A percentile compares a stretch with the other conserved stretches of the same genome.
These are phyloP conservation scores for Stigmatopora nigra DNA, from an alignment of 2,113 vertebrate genomes.

Conservation along the genomic window DNA sequence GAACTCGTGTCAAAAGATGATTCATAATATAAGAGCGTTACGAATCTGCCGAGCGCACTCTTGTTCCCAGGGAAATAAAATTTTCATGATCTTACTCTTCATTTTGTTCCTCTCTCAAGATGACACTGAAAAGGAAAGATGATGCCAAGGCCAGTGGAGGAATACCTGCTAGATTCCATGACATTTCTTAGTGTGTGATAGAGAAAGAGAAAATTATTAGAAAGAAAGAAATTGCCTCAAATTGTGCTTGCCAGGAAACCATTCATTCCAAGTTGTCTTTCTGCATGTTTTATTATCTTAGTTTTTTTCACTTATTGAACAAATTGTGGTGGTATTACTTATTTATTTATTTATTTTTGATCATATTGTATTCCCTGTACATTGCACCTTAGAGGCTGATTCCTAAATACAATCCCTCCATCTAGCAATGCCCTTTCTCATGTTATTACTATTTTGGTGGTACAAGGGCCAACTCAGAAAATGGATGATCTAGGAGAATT, in stretches of 20 bases:
- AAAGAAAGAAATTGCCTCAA: neutral
- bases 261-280: no score
- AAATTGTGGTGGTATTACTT: neutral
- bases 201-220: neutral
- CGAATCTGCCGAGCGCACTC: neutral
- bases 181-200: neutral
- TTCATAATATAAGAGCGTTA: conserved; percentile 1
- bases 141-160: neutral
- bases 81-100: neutral
- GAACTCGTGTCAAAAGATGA: conserved; percentile 2
- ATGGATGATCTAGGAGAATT: conserved; percentile 42
- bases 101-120: neutral
- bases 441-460: conserved; percentile 38
- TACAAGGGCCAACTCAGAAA: conserved; percentile 50
- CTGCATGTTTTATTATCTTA: no score
- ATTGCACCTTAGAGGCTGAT: neutral
- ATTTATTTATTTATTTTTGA: neutral
- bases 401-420: neutral
- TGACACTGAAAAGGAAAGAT: neutral
- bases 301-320: no score
- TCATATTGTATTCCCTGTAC: neutral
- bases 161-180: neutral
- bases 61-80: neutral
- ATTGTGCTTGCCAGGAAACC: neutral
- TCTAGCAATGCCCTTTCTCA: neutral